Evolutionary conservation across 1,140 invertebrate species (phyloP), one percentile per base, ranked within the genome.

Genomic region (Anastatus disparis): DNA sequence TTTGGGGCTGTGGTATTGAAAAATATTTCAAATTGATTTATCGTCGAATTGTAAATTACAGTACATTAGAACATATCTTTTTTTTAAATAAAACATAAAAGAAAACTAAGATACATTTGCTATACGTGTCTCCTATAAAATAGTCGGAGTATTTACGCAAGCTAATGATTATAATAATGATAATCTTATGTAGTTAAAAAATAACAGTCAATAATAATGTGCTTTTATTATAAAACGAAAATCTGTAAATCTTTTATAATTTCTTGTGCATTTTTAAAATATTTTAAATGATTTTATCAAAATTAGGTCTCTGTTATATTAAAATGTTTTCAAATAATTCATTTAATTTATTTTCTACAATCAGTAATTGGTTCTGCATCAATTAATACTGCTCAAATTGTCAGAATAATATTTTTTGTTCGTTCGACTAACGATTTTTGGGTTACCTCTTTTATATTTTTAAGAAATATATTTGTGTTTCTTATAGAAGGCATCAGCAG

Each of bases 401-500:
- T 71, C 56, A 58, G 31, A 67, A 71, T 61, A 29, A 71, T 35
- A n/a, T 44, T 71, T 53, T 42, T 15, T 13, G 56, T 50, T 40
- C 31, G 35, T 29, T 48, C 20, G 15, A 40, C 20, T 46, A 53
- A 53, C 52, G 52, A 56, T 46, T 69, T 50, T 59, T 35, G 40
- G 48, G 20, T 48, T 31, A 53, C 24, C 26, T 63, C n/a, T 26
- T 66, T 6, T 10, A 35, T 35, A 35, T 70, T 42, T 69, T 42
- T 46, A 65, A 62, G 58, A 66, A 61, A 55, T 70, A 69, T 61
- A 70, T 62, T 31, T 67, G 38, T 56, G 17, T 61, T 66, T 74
- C 38, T 68, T 58, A 71, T 73, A 61, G 69, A 77, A 76, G 73
- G 75, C 73, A 77, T 56, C 73, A 76, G 71, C 75, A 77, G 76